phyloP scores from a whole-genome alignment of 2,888 invertebrate species.

The Campoletis raptor region DNA sequence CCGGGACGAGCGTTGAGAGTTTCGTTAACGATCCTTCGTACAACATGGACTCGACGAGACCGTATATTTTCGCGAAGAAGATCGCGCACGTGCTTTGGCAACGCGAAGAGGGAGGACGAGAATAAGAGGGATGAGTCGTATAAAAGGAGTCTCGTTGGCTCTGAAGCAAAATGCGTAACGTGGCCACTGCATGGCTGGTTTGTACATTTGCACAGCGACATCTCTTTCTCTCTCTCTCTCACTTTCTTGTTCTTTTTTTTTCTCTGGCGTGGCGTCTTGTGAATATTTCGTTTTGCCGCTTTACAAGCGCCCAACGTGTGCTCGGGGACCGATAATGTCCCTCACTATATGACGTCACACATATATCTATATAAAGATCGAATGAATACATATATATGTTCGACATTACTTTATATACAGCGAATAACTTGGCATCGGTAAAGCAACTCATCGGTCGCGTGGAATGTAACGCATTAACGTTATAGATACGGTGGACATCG shows the following conservation, averaged over 20 bases:
- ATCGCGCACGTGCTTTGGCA: slow-evolving; percentile 55
- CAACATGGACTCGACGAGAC: slow-evolving; percentile 70
- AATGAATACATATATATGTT: slow-evolving; percentile 14
- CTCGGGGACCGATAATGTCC: slow-evolving; percentile 52
- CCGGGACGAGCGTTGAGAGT: slow-evolving; percentile 72
- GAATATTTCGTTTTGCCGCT: slow-evolving; percentile 75
- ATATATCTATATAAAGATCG: slow-evolving; percentile 60
- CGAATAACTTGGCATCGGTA: slow-evolving; percentile 66
- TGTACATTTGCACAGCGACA: slow-evolving; percentile 45
- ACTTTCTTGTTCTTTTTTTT: not conserved
- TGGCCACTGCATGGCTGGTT: slow-evolving; percentile 30
- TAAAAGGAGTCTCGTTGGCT: slow-evolving; percentile 35
- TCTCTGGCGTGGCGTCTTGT: slow-evolving; percentile 16
- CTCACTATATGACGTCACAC: slow-evolving; percentile 48
- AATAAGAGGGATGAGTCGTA: slow-evolving; percentile 27
- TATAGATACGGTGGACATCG: slow-evolving; percentile 78
- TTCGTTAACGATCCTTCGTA: slow-evolving; percentile 76
- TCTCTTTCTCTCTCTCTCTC: slow-evolving; percentile 21
- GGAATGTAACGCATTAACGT: slow-evolving; percentile 80
- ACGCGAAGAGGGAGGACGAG: slow-evolving; percentile 20
- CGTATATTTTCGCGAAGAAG: slow-evolving; percentile 67
- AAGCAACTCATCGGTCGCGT: slow-evolving; percentile 32
- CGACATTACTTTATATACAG: slow-evolving; percentile 66
- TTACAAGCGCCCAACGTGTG: slow-evolving; percentile 74
- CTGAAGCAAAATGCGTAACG: slow-evolving; percentile 50